Evolutionary conservation across 2,888 invertebrate species (phyloP), one percentile per base, ranked within the genome.

Genomic region (Tridacna crocea): DNA sequence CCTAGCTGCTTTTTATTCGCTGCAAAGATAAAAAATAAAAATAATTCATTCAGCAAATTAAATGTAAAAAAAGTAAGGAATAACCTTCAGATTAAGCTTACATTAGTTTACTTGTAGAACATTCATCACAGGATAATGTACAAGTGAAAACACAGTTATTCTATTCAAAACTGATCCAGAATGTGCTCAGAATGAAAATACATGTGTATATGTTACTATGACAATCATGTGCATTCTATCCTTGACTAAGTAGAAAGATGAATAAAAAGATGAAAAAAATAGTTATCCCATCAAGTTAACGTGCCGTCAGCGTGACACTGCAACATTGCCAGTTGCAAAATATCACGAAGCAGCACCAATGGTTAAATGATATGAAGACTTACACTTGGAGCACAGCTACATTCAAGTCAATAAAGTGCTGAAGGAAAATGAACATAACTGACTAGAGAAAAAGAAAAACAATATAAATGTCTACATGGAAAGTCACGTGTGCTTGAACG

Each of bases 401-500:
- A 55, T 55, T 55, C 55, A 55, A 55, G 55, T 55, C 55, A 55
- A 19, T 19, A 55, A 55, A 55, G 19, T 55, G 55, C 55, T 55
- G 19, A 19, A 55, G 19, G 19, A 55, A 55, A 55, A 55, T 55
- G 55, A 55, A 55, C 17, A 55, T 55, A 55, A 55, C 55, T 55
- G 55, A 55, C 55, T 55, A 55, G 55, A 55, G 17, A 55, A 55
- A 55, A 15, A 55, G 55, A 19, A 19, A 55, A 55, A 55, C 1
- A 55, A 15, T 55, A 55, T 55, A 22, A 24, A 36, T 61, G 22
- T 17, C 61, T 66, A 66, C 1, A 36, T 51, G 70, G 24, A 70
- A 74, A 70, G 82, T 89, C 89, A 92, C 55, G 88, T 87, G 79
- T 90, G 89, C 83, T 90, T 90, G 85, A 89, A 90, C 24, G 91